A percentile compares a stretch with the other conserved stretches of the same genome.
phyloP scores from a whole-genome alignment of 2,113 vertebrate genomes.

The Vidua chalybeata region DNA sequence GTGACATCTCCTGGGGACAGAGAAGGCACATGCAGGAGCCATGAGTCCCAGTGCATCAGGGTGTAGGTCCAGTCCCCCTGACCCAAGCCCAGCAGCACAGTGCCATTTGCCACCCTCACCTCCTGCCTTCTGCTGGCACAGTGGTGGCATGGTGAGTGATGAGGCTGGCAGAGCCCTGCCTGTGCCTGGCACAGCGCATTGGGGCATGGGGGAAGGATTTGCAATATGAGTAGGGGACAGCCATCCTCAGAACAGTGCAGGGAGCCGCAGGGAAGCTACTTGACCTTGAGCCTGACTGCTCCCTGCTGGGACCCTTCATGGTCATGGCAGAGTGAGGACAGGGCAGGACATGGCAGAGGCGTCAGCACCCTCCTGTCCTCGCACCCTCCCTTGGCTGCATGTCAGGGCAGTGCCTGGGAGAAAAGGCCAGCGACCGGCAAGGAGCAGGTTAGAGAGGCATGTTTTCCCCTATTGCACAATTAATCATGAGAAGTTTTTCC shows the following conservation, averaged over 20 bases:
- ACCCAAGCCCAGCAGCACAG: accelerated
- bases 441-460: background rate
- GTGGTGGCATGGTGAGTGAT: background rate
- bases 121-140: background rate
- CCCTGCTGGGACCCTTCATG: background rate
- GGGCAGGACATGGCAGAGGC: background rate
- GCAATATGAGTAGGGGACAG: background rate
- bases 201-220: background rate
- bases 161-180: background rate
- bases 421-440: background rate
- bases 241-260: background rate
- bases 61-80: background rate
- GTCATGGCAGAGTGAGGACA: background rate
- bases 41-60: accelerated
- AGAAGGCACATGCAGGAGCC: background rate
- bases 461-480: constrained; percentile 58
- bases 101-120: background rate
- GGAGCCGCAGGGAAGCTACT: background rate
- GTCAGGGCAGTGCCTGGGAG: accelerated
- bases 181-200: background rate
- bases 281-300: background rate
- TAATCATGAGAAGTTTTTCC: constrained; percentile 56
- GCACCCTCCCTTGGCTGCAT: background rate
- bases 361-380: background rate
- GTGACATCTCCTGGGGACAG: background rate